Evolutionary conservation across 2,113 vertebrate genomes (phyloP).

Genomic region (Psittacus erithacus): DNA sequence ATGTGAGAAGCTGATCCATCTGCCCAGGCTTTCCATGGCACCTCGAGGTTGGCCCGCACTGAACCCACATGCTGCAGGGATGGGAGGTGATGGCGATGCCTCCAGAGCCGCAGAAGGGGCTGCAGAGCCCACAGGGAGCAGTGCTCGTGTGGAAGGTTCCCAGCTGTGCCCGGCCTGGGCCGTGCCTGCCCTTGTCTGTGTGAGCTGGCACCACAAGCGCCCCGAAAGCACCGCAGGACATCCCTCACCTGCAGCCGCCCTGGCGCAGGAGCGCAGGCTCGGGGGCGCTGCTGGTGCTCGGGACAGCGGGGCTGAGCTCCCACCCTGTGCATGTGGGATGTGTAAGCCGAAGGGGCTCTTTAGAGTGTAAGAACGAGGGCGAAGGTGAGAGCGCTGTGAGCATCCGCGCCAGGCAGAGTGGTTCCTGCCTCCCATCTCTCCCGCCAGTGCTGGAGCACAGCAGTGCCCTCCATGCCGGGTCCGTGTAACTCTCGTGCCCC

Average conservation of each 20-base stretch:
- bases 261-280: background rate
- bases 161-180: background rate
- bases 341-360: background rate
- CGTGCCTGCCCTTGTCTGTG: background rate
- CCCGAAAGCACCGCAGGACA: background rate
- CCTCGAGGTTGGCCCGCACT: fast-evolving
- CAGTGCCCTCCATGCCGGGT: background rate
- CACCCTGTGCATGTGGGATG: background rate
- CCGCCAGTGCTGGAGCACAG: background rate
- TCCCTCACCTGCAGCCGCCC: background rate
- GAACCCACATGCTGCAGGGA: background rate
- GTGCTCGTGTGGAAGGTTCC: background rate
- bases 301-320: background rate
- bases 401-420: background rate
- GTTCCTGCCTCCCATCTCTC: background rate
- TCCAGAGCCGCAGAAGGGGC: background rate
- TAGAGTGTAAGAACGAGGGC: background rate
- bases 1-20: fast-evolving
- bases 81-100: background rate
- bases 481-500: background rate
- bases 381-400: background rate
- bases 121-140: fast-evolving
- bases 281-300: background rate
- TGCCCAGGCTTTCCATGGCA: background rate
- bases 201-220: fast-evolving